Base-by-base conservation (phyloP, 2,888 invertebrate genomes). In the Protonemura montana region DNA sequence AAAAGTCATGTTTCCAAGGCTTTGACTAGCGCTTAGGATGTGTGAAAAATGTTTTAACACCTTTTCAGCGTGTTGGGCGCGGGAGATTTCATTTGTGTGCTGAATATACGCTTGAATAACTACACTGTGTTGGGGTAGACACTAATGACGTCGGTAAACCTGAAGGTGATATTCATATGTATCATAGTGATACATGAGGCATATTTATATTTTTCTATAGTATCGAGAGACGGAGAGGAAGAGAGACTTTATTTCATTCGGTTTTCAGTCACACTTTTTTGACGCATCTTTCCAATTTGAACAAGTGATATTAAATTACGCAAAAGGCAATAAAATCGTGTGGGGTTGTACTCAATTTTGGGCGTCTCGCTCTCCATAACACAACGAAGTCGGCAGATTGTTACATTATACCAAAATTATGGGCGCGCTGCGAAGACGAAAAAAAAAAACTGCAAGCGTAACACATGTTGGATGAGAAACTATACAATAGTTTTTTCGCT, bases 211-310 rank as follows among this genome's bases (percentile, higher is more conserved):
- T 59, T 59, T 16, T 59, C 21, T 59, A 10, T 59, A 59, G 3
- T 59, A 16, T 59, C 1, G 21, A 13, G 3, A 16, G 21, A 2
- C 21, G 59, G 21, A 10, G 59, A 59, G 1, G 16, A 21, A 21
- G 3, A 59, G 59, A 3, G 21, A 59, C 7, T 59, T 7, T 59
- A 59, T 59, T 59, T 59, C 21, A 59, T 59, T 59, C 21, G 16
- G 2, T 59, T 59, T 59, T 59, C 21, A 59, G 7, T 21, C 59
- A 59, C 7, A 59, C 21, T 78, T 78, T 26, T 26, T 78, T 78
- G 78, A 27, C 78, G 78, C 78, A 78, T 28, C 10, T 78, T 78
- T 78, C 78, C 78, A 78, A 78, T 78, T 78, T 78, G 28, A 78
- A 26, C 21, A 25, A 78, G 78, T 78, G 78, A 78, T 27, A 25